Conservation (phyloP, 2,888 invertebrate genomes). For the Agelastica alni region DNA sequence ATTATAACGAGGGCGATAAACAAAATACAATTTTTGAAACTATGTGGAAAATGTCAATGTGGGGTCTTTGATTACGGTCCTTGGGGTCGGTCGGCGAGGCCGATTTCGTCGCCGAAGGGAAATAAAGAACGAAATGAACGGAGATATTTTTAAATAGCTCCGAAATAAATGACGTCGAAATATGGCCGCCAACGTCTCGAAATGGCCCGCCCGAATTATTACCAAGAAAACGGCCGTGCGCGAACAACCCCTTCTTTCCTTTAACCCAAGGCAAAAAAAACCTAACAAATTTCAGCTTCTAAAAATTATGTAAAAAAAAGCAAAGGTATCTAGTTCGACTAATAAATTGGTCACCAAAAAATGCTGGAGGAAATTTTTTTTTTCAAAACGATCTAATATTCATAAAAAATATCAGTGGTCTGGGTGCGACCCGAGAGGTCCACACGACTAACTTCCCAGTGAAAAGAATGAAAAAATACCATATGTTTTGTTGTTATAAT, state of each 20-base stretch:
- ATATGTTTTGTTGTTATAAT: too few species aligned
- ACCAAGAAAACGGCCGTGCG: constrained; percentile 32
- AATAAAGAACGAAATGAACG: constrained; percentile 20
- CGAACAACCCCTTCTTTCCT: constrained; percentile 23
- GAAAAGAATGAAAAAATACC: too few species aligned
- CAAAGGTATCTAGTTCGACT: too few species aligned
- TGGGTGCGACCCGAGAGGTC: too few species aligned
- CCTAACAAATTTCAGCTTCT: too few species aligned
- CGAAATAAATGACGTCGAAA: constrained; percentile 53
- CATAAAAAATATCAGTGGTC: too few species aligned
- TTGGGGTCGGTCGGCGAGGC: constrained; percentile 14
- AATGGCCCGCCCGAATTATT: constrained; percentile 37
- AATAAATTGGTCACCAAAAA: too few species aligned
- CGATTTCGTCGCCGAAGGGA: constrained; percentile 15
- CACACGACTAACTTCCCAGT: too few species aligned
- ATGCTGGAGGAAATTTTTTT: too few species aligned
- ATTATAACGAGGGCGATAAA: constrained; percentile 44
- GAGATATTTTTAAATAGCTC: constrained; percentile 48
- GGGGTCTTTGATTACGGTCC: constrained; percentile 48
- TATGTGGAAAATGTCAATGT: constrained; percentile 52
- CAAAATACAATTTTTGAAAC: constrained; percentile 52
- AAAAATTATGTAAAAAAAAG: too few species aligned
- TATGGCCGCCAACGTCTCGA: constrained; percentile 50
- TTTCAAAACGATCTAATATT: too few species aligned
- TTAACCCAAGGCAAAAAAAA: too few species aligned